Conservation (phyloP, 2,888 invertebrate species). For the Cephus runcator region DNA sequence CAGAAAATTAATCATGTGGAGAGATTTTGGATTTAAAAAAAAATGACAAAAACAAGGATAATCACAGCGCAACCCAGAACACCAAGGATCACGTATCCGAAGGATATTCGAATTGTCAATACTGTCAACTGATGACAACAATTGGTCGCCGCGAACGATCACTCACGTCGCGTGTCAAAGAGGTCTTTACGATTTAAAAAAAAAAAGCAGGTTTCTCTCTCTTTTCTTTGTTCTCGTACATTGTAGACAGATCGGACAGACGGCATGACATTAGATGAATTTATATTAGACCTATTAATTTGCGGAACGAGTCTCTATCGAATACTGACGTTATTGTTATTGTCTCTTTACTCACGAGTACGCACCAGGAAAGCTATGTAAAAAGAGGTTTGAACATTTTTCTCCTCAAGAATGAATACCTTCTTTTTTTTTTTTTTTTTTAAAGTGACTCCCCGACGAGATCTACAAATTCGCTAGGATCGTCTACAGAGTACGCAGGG, state of each 20-base stretch:
- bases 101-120: background rate
- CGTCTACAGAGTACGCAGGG: background rate
- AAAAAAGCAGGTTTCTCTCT: conserved; percentile 10
- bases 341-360: background rate
- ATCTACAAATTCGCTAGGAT: background rate
- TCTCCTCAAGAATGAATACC: background rate
- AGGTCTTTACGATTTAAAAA: background rate
- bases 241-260: background rate
- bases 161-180: background rate
- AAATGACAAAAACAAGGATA: background rate
- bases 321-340: background rate
- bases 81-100: background rate
- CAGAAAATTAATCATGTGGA: background rate
- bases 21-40: background rate
- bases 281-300: background rate
- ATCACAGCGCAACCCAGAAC: background rate
- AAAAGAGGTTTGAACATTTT: background rate
- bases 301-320: background rate
- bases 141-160: background rate
- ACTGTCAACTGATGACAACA: background rate
- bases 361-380: background rate
- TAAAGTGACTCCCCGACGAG: background rate
- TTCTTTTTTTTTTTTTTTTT: too few relatives aligned
- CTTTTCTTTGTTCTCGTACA: background rate
- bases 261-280: background rate